A percentile compares a stretch with the other conserved stretches of the same genome.
Conservation (phyloP, 2,797 vertebrate species). For the Falco cherrug region DNA sequence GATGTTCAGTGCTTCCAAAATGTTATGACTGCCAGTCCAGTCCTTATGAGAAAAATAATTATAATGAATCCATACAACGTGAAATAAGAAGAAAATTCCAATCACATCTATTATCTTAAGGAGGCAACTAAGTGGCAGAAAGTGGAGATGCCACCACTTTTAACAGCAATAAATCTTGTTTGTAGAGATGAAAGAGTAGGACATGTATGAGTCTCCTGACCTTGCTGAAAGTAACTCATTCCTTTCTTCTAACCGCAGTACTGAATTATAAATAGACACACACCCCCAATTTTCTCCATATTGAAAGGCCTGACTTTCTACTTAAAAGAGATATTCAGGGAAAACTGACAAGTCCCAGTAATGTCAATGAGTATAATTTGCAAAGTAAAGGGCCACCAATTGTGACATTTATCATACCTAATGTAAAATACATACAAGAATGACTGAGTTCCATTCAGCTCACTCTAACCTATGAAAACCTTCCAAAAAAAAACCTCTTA, state of each 20-base stretch:
- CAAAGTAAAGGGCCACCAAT: neutral
- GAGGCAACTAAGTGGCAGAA: neutral
- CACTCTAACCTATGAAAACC: neutral
- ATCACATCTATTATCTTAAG: neutral
- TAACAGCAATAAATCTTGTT: neutral
- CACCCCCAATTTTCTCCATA: neutral
- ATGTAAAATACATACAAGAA: neutral
- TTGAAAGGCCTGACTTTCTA: neutral
- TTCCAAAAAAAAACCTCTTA: neutral
- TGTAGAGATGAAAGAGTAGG: neutral
- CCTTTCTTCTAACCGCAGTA: neutral
- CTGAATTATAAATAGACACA: neutral
- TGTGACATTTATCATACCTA: neutral
- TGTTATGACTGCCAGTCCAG: neutral
- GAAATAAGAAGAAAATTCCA: neutral
- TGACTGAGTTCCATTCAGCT: neutral
- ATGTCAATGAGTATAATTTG: neutral
- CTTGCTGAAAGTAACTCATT: neutral
- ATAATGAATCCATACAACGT: neutral
- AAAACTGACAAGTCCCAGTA: neutral
- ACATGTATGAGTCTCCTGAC: accelerated
- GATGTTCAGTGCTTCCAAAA: neutral
- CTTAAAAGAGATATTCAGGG: neutral
- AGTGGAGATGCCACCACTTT: neutral
- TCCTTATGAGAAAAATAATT: neutral